Percentiles rank a stretch among this genome's conserved stretches.
phyloP scores from a whole-genome alignment of 37 sponge, comb jelly and placozoan genomes.

The Spongia lamella region DNA sequence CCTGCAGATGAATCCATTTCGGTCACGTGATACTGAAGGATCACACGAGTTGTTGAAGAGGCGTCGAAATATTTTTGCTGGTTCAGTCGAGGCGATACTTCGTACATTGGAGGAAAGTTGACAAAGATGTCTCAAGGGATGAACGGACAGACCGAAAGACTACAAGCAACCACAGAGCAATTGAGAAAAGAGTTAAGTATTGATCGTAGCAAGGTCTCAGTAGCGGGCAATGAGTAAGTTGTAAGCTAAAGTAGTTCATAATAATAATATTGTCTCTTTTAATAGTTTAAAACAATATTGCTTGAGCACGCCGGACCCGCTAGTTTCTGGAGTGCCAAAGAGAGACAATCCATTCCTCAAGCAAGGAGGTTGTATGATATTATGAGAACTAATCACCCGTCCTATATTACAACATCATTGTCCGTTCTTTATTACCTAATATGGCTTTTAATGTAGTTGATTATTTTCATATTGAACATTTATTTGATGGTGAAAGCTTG shows the following conservation, averaged over 20 bases:
- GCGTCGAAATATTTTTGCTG: too few relatives aligned
- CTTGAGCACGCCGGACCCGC: constrained; percentile 52
- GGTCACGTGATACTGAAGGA: too few relatives aligned
- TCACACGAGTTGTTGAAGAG: too few relatives aligned
- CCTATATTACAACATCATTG: too few relatives aligned
- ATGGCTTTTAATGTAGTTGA: too few relatives aligned
- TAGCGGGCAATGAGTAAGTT: constrained; percentile 54
- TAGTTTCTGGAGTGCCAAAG: constrained; percentile 58
- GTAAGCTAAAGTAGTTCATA: too few relatives aligned
- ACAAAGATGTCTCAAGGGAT: constrained; percentile 17
- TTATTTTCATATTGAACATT: too few relatives aligned
- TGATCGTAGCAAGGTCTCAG: constrained; percentile 58
- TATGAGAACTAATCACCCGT: constrained; percentile 4
- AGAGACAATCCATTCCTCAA: constrained; percentile 76
- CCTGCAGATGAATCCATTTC: too few relatives aligned
- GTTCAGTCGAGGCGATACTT: too few relatives aligned
- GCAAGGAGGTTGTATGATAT: constrained; percentile 40
- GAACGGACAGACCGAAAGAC: constrained; percentile 23
- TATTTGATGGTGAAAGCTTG: constrained; percentile 38
- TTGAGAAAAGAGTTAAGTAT: constrained; percentile 59
- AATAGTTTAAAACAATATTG: constrained; percentile 55
- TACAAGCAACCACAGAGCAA: constrained; percentile 50
- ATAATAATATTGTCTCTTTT: not conserved
- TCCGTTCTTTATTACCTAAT: too few relatives aligned
- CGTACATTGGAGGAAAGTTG: too few relatives aligned